Evolutionary conservation across 2,888 invertebrate species (phyloP).

Genomic region (Patella ulyssiponensis): DNA sequence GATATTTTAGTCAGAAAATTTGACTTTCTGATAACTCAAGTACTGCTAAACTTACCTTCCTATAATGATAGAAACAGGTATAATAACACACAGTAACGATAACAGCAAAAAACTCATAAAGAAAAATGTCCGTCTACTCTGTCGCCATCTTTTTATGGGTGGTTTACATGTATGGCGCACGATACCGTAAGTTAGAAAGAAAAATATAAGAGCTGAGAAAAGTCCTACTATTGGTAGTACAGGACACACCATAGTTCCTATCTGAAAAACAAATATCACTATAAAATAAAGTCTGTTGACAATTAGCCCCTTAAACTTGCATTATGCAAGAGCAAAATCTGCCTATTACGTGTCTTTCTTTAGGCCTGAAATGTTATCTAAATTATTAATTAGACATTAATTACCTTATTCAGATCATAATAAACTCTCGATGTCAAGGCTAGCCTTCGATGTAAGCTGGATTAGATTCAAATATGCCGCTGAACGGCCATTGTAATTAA

Average conservation of each 20-base stretch:
- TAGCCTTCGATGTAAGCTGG: no score
- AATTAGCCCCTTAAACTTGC: background rate
- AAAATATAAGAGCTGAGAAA: constrained; percentile 50
- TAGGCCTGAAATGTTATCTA: no score
- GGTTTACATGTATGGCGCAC: constrained; percentile 52
- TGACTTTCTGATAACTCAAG: background rate
- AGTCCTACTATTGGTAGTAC: constrained; percentile 53
- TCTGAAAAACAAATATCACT: constrained; percentile 39
- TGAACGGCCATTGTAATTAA: no score
- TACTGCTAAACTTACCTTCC: constrained; percentile 45
- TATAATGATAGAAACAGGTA: constrained; percentile 49
- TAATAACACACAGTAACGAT: constrained; percentile 47
- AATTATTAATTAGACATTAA: no score
- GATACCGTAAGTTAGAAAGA: constrained; percentile 48
- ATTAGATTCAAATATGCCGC: no score
- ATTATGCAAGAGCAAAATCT: no score
- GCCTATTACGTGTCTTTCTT: no score
- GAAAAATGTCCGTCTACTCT: constrained; percentile 54
- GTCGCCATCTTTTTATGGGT: constrained; percentile 59
- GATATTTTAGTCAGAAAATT: background rate
- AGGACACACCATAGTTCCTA: constrained; percentile 58
- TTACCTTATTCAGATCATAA: no score
- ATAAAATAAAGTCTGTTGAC: background rate
- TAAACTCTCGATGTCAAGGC: no score
- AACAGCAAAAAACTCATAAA: constrained; percentile 50